Conservation (phyloP, 1,140 invertebrate genomes). For the Bombus pyrosoma region DNA sequence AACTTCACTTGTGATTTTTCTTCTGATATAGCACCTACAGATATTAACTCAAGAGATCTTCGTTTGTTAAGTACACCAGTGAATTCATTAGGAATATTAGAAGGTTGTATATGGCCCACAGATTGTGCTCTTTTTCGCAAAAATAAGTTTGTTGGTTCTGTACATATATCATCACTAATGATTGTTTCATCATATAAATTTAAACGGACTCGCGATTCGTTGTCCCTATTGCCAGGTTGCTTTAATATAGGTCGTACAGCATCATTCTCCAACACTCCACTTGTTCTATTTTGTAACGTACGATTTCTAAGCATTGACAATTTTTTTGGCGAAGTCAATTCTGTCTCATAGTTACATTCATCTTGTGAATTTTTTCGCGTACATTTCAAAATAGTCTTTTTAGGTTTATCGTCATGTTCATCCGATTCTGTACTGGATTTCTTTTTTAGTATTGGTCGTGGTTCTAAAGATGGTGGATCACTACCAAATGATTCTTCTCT, state of each 20-base stretch:
- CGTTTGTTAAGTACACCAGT: conserved; percentile 49
- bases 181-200: conserved; percentile 32
- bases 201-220: conserved; percentile 54
- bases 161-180: conserved; percentile 40
- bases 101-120: conserved; percentile 66
- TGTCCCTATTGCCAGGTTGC: conserved; percentile 58
- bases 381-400: conserved; percentile 91
- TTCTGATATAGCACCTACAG: conserved; percentile 41
- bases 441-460: conserved; percentile 90
- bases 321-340: conserved; percentile 68
- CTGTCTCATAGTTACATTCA: conserved; percentile 56
- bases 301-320: conserved; percentile 69
- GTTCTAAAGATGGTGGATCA: conserved; percentile 75
- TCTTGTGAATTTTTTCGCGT: conserved; percentile 85
- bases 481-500: conserved; percentile 82
- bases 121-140: conserved; percentile 73
- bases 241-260: conserved; percentile 71
- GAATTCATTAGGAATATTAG: conserved; percentile 44
- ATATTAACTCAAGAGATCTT: conserved; percentile 64
- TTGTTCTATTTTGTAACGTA: conserved; percentile 53
- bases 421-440: conserved; percentile 91
- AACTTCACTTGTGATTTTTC: conserved; percentile 27
- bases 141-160: conserved; percentile 59
- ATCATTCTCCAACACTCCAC: conserved; percentile 64
- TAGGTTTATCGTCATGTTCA: conserved; percentile 87